Evolutionary conservation across 2,888 invertebrate species (phyloP), one percentile per base, ranked within the genome.

Genomic region (Rutpela maculata): DNA sequence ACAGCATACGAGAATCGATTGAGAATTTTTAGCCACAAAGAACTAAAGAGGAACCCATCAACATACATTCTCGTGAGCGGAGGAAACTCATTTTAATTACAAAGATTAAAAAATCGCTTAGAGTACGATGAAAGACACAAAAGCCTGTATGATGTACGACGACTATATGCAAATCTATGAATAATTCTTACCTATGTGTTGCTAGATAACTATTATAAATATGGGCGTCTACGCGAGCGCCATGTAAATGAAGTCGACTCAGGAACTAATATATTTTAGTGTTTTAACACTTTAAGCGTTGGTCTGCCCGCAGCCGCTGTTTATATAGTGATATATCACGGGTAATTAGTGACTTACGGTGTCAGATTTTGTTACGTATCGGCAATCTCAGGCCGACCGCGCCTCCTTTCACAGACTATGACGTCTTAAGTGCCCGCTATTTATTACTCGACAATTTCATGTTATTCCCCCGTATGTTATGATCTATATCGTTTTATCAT

Each of bases 81-180:
- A 87, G 88, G 88, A 89, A 89, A 87, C 88, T 88, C 88, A 88
- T 89, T 89, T 88, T 89, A 89, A 89, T 89, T 88, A 88, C 88
- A 88, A 88, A 88, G 88, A 88, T 88, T 87, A 88, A 89, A 89
- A 88, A 89, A 88, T 88, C 88, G 88, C 85, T 85, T 86, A 85
- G 86, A 84, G 84, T 85, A 86, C 86, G 88, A 84, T 87, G 88
- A 88, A 88, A 88, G 87, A 88, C 86, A 87, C 87, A 88, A 88
- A 85, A 87, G 87, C 84, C 76, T 79, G 80, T 86, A 87, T 88
- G 88, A 89, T 87, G 85, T 87, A 87, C 85, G 85, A 84, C 84
- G 83, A 80, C 81, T 84, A 78, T 87, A 88, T 88, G 88, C 87
- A 87, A 88, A 88, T 88, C 84, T 83, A 84, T 87, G 88, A 87